Conservation (phyloP, 1,140 invertebrate species). For the Bradysia coprophila region DNA sequence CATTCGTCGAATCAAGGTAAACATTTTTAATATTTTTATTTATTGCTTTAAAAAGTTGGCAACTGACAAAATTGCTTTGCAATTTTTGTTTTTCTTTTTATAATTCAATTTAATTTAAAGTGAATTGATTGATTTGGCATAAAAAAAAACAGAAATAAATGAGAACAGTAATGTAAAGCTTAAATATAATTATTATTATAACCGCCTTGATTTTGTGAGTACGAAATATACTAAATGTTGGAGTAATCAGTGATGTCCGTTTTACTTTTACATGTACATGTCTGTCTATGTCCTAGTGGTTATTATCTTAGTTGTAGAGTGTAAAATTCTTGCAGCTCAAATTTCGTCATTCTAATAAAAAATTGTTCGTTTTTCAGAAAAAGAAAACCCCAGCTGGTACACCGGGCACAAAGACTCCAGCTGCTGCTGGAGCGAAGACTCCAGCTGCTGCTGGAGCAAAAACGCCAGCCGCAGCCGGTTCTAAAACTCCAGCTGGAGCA, state of each 20-base stretch:
- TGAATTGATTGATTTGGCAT: not conserved
- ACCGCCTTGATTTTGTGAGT: not conserved
- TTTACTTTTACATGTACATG: too few species aligned
- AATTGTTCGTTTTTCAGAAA: conserved; percentile 1
- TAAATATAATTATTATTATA: too few species aligned
- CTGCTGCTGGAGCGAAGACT: not conserved
- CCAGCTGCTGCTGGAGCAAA: not conserved
- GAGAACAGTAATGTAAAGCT: too few species aligned
- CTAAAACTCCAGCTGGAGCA: conserved; percentile 6
- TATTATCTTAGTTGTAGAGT: not conserved
- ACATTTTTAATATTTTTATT: not conserved
- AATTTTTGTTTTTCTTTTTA: not conserved
- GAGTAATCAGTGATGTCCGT: too few species aligned
- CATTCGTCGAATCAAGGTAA: not conserved
- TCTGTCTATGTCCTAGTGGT: too few species aligned
- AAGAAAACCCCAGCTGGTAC: conserved; percentile 6
- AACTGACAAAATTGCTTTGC: not conserved
- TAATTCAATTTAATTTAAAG: not conserved
- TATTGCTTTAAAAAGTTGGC: not conserved
- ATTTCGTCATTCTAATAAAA: not conserved
- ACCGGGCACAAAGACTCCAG: conserved; percentile 1
- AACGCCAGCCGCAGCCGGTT: not conserved
- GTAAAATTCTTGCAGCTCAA: not conserved
- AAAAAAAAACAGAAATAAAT: not conserved
- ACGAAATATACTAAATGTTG: not conserved